These are phyloP conservation scores for Microctonus brassicae DNA, from an alignment of 2,888 invertebrate species.

Conservation along the genomic window DNA sequence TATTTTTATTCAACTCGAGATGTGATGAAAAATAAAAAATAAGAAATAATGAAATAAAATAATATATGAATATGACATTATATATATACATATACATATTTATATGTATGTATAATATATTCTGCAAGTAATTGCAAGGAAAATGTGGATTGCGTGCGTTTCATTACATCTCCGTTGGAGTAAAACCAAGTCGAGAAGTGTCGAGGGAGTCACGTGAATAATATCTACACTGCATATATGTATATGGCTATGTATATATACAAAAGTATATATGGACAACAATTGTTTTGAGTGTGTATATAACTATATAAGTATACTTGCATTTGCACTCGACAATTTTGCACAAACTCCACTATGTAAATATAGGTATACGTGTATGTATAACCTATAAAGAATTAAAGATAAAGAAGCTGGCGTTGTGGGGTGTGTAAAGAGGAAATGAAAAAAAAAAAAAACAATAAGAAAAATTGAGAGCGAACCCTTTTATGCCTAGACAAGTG, in stretches of 20 bases:
- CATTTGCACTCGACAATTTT: slow-evolving; percentile 12
- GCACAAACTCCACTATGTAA: neutral
- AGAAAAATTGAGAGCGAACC: slow-evolving; percentile 19
- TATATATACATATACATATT: too few species aligned
- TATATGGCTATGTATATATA: slow-evolving; percentile 18
- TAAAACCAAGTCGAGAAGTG: neutral
- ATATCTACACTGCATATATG: slow-evolving; percentile 33
- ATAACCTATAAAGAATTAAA: neutral
- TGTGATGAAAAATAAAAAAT: neutral
- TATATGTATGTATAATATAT: neutral
- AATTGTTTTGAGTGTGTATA: slow-evolving; percentile 12
- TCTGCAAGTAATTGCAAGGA: slow-evolving; percentile 2
- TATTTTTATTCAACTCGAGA: neutral
- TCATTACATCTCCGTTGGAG: slow-evolving; percentile 47
- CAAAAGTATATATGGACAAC: neutral
- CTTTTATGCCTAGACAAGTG: slow-evolving; percentile 29
- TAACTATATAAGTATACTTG: neutral
- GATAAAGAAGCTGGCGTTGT: slow-evolving; percentile 1
- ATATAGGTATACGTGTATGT: neutral
- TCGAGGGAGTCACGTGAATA: slow-evolving; percentile 34
- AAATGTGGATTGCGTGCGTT: slow-evolving; percentile 16
- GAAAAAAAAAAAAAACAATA: neutral
- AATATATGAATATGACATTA: too few species aligned
- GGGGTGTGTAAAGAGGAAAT: neutral
- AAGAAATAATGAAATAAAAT: neutral